Evolutionary conservation across 2,888 invertebrate species (phyloP).

Genomic region (Drymonia ruficornis): DNA sequence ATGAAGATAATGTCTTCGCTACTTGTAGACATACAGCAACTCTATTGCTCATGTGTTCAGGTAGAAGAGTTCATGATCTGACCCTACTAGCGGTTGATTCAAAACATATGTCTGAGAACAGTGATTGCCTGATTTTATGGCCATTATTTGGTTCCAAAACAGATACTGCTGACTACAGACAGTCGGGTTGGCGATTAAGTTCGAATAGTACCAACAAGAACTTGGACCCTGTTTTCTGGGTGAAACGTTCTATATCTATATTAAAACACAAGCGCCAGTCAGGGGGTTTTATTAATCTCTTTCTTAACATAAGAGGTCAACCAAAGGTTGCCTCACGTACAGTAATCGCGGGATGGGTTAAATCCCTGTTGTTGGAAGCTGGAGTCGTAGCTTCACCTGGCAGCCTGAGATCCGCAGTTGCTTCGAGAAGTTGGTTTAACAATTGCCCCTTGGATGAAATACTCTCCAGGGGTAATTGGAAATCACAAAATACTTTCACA

Average conservation of each 20-base stretch:
- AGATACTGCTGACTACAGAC: conserved; percentile 16
- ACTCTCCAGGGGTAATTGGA: conserved; percentile 29
- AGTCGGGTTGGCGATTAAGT: conserved; percentile 29
- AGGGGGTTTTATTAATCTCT: conserved; percentile 8
- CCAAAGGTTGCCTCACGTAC: conserved; percentile 23
- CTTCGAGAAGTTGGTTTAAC: conserved; percentile 19
- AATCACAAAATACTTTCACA: not conserved
- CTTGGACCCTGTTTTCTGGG: conserved; percentile 22
- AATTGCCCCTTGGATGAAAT: conserved; percentile 23
- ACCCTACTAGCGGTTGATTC: conserved; percentile 21
- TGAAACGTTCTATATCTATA: conserved; percentile 9
- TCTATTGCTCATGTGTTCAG: conserved; percentile 25
- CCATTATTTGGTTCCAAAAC: conserved; percentile 35
- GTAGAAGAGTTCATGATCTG: conserved; percentile 33
- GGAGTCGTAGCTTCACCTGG: conserved; percentile 2
- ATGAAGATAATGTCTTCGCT: conserved; percentile 18
- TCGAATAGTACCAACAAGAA: not conserved
- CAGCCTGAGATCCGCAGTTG: conserved; percentile 12
- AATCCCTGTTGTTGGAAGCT: conserved; percentile 14
- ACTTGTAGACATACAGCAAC: conserved; percentile 17
- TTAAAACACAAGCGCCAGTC: conserved; percentile 8
- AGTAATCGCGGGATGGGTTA: conserved; percentile 27
- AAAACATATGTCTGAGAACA: not conserved
- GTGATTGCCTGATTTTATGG: conserved; percentile 18
- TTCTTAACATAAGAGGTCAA: conserved; percentile 26